phyloP scores from a whole-genome alignment of 2,113 vertebrate species.

The Amazona vittata region DNA sequence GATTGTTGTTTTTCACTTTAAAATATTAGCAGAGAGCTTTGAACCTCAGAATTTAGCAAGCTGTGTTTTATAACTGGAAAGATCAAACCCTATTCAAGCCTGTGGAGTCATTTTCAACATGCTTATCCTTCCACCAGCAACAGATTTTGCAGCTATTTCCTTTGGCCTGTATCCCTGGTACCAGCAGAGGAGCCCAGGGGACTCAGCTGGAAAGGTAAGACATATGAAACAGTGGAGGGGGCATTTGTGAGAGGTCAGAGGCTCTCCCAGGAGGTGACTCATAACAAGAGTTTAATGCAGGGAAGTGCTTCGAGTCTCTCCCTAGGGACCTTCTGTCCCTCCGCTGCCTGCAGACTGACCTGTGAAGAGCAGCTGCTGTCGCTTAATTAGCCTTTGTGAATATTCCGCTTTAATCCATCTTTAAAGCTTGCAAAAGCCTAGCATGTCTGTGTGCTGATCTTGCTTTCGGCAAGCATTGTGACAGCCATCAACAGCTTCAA shows the following conservation, averaged over 20 bases:
- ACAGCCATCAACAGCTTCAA: not conserved
- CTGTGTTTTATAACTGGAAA: not conserved
- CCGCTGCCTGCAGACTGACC: not conserved
- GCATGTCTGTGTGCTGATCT: not conserved
- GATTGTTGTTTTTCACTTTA: constrained; percentile 31
- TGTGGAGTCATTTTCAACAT: not conserved
- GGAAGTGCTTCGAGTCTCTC: not conserved
- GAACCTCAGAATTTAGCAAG: constrained; percentile 18
- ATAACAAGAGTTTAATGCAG: not conserved
- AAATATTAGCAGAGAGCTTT: constrained; percentile 18
- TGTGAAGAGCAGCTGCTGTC: not conserved
- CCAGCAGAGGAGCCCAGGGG: not conserved
- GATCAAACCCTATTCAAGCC: not conserved
- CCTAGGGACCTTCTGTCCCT: not conserved
- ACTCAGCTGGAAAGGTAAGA: not conserved
- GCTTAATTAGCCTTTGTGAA: not conserved
- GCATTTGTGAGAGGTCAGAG: rapidly evolving
- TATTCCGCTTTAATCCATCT: constrained; percentile 1
- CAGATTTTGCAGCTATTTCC: not conserved
- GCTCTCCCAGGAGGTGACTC: not conserved
- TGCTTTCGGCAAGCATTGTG: not conserved
- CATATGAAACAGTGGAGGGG: not conserved
- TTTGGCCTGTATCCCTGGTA: not conserved
- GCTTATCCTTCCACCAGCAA: not conserved
- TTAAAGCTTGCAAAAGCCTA: not conserved